These are phyloP conservation scores for Varanus salvator DNA, from an alignment of 2,113 vertebrate genomes.

Conservation along the genomic window DNA sequence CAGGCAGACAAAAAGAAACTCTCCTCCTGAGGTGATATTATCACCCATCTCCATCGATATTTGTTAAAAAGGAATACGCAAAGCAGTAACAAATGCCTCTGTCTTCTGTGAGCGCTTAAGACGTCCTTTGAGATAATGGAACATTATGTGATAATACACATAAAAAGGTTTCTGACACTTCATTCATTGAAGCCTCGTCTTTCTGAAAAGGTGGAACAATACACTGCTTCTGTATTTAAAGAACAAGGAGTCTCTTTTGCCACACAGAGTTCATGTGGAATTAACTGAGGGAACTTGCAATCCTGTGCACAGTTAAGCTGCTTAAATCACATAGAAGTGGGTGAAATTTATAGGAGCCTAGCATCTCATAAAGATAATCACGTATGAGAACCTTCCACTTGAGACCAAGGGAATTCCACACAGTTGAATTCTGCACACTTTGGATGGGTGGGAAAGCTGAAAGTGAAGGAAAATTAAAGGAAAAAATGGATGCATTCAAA, in stretches of 20 bases:
- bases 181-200: conserved; percentile 46
- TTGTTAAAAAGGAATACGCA: conserved; percentile 47
- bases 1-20: conserved; percentile 41
- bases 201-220: conserved; percentile 53
- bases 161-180: conserved; percentile 53
- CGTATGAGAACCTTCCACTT: too few relatives aligned
- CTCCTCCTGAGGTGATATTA: conserved; percentile 51
- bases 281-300: conserved; percentile 29
- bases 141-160: conserved; percentile 50
- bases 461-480: too few relatives aligned
- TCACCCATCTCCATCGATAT: conserved; percentile 49
- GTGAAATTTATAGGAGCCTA: background rate
- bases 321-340: background rate
- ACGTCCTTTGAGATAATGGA: conserved; percentile 60
- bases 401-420: too few relatives aligned
- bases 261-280: conserved; percentile 41
- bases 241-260: conserved; percentile 46
- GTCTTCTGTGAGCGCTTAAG: conserved; percentile 47
- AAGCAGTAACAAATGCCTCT: conserved; percentile 54
- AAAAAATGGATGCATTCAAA: too few relatives aligned
- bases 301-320: conserved; percentile 9
- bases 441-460: too few relatives aligned
- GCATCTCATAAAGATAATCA: background rate
- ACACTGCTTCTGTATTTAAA: conserved; percentile 48
- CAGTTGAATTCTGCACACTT: too few relatives aligned